A percentile compares a stretch with the other conserved stretches of the same genome.
Evolutionary conservation across 2,113 vertebrate genomes (phyloP).

Genomic region (Odontesthes bonariensis): DNA sequence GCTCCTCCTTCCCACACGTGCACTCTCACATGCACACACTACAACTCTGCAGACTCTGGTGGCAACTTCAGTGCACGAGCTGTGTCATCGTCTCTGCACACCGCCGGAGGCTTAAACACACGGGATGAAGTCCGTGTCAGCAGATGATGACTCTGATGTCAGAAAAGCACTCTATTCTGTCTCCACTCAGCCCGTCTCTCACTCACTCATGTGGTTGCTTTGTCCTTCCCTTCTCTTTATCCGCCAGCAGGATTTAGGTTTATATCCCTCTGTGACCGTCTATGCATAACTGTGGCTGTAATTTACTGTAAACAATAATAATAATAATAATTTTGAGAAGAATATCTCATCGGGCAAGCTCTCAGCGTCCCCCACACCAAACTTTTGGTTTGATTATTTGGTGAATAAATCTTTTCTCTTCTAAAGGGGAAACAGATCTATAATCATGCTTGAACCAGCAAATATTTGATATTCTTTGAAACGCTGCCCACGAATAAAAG

Average conservation of each 20-base stretch:
- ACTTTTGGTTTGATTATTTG: too few relatives aligned
- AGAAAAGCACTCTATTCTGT: constrained; percentile 46
- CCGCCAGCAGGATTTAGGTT: constrained; percentile 7
- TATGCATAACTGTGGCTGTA: not conserved
- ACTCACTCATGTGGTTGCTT: constrained; percentile 21
- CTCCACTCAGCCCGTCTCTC: constrained; percentile 27
- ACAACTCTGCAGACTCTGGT: constrained; percentile 32
- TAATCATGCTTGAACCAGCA: too few relatives aligned
- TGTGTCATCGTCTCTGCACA: constrained; percentile 60
- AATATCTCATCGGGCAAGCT: too few relatives aligned
- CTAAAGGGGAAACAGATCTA: too few relatives aligned
- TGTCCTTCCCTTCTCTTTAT: constrained; percentile 27
- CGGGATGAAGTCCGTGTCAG: constrained; percentile 41
- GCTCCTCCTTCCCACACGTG: constrained; percentile 54
- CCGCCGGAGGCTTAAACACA: constrained; percentile 50
- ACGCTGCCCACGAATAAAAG: too few relatives aligned
- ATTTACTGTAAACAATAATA: constrained; percentile 4
- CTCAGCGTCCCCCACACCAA: too few relatives aligned
- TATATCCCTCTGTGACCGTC: not conserved
- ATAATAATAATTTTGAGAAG: too few relatives aligned
- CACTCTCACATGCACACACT: constrained; percentile 35
- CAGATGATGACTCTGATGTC: constrained; percentile 67
- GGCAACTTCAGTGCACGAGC: constrained; percentile 61
- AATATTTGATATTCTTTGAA: too few relatives aligned
- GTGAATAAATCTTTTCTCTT: too few relatives aligned